Conservation (phyloP, 2,888 invertebrate species). For the Mimas tiliae region DNA sequence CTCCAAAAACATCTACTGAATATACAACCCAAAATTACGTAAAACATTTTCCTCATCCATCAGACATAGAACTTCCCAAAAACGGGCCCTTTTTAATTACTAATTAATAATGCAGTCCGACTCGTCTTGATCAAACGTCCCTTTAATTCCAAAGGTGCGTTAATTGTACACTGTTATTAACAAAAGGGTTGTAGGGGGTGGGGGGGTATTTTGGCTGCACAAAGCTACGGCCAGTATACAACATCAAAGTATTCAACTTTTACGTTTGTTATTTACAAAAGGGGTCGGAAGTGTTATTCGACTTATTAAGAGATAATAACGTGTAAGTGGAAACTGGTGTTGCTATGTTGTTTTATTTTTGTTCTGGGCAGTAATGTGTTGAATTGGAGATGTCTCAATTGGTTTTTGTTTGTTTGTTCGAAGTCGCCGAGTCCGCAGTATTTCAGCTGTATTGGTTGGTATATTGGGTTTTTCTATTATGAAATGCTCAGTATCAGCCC, state of each 20-base stretch:
- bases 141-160: conserved; percentile 25
- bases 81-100: conserved; percentile 20
- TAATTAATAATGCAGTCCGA: conserved; percentile 27
- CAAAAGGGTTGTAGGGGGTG: conserved; percentile 5
- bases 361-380: background rate
- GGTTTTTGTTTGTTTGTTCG: background rate
- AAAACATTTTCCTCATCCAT: too few species aligned
- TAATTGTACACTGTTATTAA: conserved; percentile 29
- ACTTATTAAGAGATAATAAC: background rate
- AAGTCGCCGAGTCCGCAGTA: too few species aligned
- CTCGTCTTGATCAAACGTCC: conserved; percentile 23
- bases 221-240: conserved; percentile 36
- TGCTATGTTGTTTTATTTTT: background rate
- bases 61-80: background rate
- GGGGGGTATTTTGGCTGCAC: conserved; percentile 31
- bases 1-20: too few species aligned
- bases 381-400: background rate
- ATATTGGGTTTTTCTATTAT: too few species aligned
- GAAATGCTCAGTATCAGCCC: too few species aligned
- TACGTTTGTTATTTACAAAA: conserved; percentile 2
- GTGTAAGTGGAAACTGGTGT: conserved; percentile 11
- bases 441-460: too few species aligned
- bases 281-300: conserved; percentile 18
- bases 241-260: conserved; percentile 21
- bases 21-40: too few species aligned